Conservation (phyloP, 2,797 vertebrate species). For the Carduelis carduelis region DNA sequence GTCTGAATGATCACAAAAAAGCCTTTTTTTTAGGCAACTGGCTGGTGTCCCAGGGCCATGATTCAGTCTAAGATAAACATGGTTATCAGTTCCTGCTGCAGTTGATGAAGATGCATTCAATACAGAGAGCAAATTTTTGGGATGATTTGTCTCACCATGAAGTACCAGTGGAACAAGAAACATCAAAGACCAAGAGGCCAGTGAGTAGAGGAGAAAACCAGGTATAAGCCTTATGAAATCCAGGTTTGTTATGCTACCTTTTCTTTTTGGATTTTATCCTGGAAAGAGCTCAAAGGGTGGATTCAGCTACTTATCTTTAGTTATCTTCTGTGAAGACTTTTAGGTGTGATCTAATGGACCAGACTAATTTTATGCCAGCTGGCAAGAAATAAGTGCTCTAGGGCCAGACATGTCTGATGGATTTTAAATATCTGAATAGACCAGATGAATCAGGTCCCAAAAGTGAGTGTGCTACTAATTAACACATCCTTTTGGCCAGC, state of each 20-base stretch:
- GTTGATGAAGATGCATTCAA: background rate
- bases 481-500: background rate
- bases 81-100: background rate
- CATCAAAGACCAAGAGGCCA: background rate
- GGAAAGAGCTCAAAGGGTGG: background rate
- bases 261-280: background rate
- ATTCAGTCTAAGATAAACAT: background rate
- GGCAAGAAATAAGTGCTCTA: background rate
- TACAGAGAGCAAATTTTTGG: background rate
- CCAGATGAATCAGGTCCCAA: background rate
- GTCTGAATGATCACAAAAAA: background rate
- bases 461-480: background rate
- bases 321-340: background rate
- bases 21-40: background rate
- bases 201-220: background rate
- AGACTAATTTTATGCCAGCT: background rate
- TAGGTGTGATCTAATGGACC: background rate
- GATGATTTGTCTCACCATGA: background rate
- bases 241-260: background rate
- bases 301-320: background rate
- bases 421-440: background rate
- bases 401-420: background rate
- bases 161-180: background rate
- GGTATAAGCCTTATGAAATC: background rate
- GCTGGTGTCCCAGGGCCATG: background rate